These are phyloP conservation scores for Oncorhynchus masou DNA, from an alignment of 2,113 vertebrate genomes.

Conservation along the genomic window DNA sequence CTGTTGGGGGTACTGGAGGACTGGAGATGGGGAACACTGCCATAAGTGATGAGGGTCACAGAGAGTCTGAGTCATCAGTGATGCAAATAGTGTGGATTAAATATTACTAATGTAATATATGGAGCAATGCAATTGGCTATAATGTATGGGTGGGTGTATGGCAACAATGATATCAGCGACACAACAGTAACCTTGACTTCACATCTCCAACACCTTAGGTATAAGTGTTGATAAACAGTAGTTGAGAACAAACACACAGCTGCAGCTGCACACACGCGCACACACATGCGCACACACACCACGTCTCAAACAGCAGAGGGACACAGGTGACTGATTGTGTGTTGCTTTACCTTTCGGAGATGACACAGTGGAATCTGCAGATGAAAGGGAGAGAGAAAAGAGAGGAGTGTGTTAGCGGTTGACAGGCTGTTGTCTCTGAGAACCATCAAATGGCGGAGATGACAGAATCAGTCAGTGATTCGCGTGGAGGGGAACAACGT, in stretches of 20 bases:
- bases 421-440: constrained; percentile 27
- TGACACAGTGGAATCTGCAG: constrained; percentile 67
- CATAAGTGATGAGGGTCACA: no score
- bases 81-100: no score
- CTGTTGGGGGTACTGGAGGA: no score
- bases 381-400: constrained; percentile 45
- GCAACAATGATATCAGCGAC: background rate
- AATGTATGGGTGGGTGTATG: background rate
- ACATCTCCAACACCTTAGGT: background rate
- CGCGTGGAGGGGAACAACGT: constrained; percentile 19
- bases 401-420: constrained; percentile 48
- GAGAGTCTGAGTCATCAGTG: no score
- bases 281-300: constrained; percentile 11
- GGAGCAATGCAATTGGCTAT: constrained; percentile 53
- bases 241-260: background rate
- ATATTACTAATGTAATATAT: constrained; percentile 26
- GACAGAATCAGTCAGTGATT: constrained; percentile 27
- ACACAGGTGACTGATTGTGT: constrained; percentile 38
- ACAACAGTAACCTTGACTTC: background rate
- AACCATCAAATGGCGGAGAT: constrained; percentile 37
- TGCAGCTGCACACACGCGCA: background rate
- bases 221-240: background rate
- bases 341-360: constrained; percentile 72
- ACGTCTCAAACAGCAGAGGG: constrained; percentile 16
- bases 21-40: no score